Evolutionary conservation across 1,140 invertebrate genomes (phyloP), one percentile per base, ranked within the genome.

Genomic region (Drosophila kurseongensis): DNA sequence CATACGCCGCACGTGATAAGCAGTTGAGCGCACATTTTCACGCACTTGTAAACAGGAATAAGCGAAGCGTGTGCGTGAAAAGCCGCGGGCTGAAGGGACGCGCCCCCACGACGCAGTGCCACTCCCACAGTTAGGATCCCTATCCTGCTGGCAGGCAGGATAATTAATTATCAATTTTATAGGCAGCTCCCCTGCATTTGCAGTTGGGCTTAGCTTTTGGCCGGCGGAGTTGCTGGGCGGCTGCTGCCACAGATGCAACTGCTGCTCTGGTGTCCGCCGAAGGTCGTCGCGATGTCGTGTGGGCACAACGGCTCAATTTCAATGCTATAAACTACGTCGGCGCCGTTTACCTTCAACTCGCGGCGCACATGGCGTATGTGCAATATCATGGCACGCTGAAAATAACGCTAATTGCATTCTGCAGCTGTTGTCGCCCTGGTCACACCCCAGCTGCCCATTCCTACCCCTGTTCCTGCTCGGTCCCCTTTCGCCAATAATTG

Each of bases 151-250:
- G 50, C 72, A 44, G 63, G 42, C 76, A 74, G 83, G 84, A 88
- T 88, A 88, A 88, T 89, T 89, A 80, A 88, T 89, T 88, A 88
- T 88, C 84, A 84, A 89, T 88, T 88, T 88, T 72, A 89, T 80
- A 67, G 73, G 65, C 61, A 48, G 27, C 36, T 56, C 36, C 35
- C 23, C 16, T 41, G 47, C 51, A 67, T 44, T 54, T 36, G 60
- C 35, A 67, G 61, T 47, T 29, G 66, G 50, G 61, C 35, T 41
- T 18, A 72, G 68, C 36, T 72, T 71, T 72, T 71, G 66, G 68
- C 44, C 68, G 58, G 23, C 13, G 67, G 42, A 71, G 67, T 71
- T 56, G 40, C 63, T 32, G 63, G 13, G 8, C 29, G 14, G 32
- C 36, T 38, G 66, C 36, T 65, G 44, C 40, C 50, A 38, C 44